Base-by-base conservation (phyloP, 1,140 invertebrate genomes). In the Apis laboriosa region DNA sequence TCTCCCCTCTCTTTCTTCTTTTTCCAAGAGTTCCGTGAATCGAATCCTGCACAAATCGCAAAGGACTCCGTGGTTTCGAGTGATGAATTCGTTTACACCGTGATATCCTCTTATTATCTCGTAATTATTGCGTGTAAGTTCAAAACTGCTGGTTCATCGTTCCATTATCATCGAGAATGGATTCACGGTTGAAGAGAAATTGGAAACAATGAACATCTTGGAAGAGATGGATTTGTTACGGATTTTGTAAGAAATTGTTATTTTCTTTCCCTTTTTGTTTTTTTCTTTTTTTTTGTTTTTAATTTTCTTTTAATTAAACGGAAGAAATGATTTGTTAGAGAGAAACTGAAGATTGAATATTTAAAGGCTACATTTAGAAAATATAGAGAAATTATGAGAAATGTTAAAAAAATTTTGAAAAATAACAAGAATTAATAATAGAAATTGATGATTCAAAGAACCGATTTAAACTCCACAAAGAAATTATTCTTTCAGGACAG, bases 61-160 rank as follows among this genome's bases (percentile, higher is more conserved):
- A 19, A 15, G 60, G 19, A 63, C 61, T 73, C 28, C n/a, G 51
- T 15, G 17, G 3, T 78, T 77, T 68, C 61, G 79, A 88, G 81
- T 83, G 66, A 77, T 77, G 68, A 88, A 89, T 86, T 84, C 87
- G 79, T 90, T 89, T 85, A 84, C 83, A 77, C 74, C 79, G 60
- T 77, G 72, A 61, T n/a, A 71, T 76, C 86, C 80, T 63, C 34
- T 74, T 19, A 83, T 85, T 87, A 61, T 72, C 19, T 81, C 43
- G 24, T 58, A 55, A 85, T 87, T 78, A 80, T 64, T 11, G n/a
- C n/a, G 49, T 24, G 21, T 49, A 24, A 17, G 7, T 19, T 8
- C 19, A 17, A 76, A 83, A n/a, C 67, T 71, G 86, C 87, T 76
- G 86, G 70, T 80, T 89, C 89, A 90, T 90, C 87, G 74, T 67